A percentile compares a stretch with the other conserved stretches of the same genome.
Evolutionary conservation across 2,888 invertebrate genomes (phyloP).

Genomic region (Netelia virgata): DNA sequence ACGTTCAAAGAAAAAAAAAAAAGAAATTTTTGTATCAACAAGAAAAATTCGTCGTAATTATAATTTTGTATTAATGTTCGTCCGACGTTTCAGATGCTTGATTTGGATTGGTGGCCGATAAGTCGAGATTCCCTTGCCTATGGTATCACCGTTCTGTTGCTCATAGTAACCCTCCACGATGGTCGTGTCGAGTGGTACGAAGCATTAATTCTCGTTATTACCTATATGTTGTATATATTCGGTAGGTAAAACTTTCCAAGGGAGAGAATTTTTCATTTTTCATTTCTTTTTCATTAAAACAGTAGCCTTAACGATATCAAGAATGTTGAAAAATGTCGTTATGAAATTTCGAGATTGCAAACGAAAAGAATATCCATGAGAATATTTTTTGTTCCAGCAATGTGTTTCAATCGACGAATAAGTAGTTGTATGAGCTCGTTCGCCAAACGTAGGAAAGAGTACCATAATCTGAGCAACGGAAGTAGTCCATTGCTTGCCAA

Average conservation of each 20-base stretch:
- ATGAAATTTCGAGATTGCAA: constrained; percentile 11
- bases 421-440: constrained; percentile 86
- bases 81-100: constrained; percentile 86
- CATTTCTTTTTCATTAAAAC: constrained; percentile 59
- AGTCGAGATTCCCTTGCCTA: constrained; percentile 91
- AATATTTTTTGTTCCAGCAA: constrained; percentile 86
- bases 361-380: constrained; percentile 3
- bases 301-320: background rate
- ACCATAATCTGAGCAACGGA: constrained; percentile 86
- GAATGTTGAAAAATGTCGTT: background rate
- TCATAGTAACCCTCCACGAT: constrained; percentile 90
- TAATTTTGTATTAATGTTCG: background rate
- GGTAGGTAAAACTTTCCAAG: constrained; percentile 86
- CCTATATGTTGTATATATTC: constrained; percentile 90
- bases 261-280: constrained; percentile 61
- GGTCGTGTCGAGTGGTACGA: constrained; percentile 92
- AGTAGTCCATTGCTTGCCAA: constrained; percentile 79
- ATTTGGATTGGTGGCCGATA: constrained; percentile 92
- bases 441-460: constrained; percentile 86
- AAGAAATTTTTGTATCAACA: background rate
- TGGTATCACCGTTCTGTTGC: constrained; percentile 89
- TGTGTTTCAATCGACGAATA: constrained; percentile 89
- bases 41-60: background rate
- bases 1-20: background rate
- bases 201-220: constrained; percentile 89